A percentile compares a stretch with the other conserved stretches of the same genome.
Conservation (phyloP, 1,140 invertebrate species). For the Calephelis nemesis region DNA sequence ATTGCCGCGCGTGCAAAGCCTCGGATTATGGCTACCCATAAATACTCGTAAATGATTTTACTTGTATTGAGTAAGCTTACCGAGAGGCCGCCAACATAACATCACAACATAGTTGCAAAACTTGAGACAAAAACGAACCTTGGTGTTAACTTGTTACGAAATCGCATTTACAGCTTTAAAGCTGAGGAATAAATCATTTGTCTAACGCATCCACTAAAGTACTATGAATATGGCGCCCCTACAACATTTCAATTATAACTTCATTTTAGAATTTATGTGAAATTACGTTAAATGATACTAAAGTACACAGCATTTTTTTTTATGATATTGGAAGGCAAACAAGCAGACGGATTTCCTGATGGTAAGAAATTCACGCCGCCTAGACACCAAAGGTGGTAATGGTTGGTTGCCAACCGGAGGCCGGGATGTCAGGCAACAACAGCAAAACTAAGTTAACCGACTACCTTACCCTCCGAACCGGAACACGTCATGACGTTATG, state of each 20-base stretch:
- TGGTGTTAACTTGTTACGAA: slow-evolving; percentile 10
- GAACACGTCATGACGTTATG: no score
- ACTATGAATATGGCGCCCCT: not conserved
- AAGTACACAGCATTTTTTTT: no score
- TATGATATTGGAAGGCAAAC: no score
- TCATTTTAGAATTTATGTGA: not conserved
- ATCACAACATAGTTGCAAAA: slow-evolving; percentile 6
- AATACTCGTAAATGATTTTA: not conserved
- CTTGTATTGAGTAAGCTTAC: not conserved
- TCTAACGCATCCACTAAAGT: slow-evolving; percentile 3
- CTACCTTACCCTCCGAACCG: no score
- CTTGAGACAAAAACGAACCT: not conserved
- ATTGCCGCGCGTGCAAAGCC: no score
- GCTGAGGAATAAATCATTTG: slow-evolving; percentile 12
- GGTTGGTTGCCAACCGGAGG: no score
- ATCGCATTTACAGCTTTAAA: slow-evolving; percentile 1
- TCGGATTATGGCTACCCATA: not conserved
- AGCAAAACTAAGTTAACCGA: no score
- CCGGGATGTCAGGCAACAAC: no score
- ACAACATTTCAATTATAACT: not conserved
- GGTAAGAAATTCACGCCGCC: no score
- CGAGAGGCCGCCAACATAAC: not conserved
- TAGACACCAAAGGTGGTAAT: no score
- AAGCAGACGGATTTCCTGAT: no score
- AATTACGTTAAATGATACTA: no score